Conservation (phyloP, 1,140 invertebrate species). For the Macrosteles quadrilineatus region DNA sequence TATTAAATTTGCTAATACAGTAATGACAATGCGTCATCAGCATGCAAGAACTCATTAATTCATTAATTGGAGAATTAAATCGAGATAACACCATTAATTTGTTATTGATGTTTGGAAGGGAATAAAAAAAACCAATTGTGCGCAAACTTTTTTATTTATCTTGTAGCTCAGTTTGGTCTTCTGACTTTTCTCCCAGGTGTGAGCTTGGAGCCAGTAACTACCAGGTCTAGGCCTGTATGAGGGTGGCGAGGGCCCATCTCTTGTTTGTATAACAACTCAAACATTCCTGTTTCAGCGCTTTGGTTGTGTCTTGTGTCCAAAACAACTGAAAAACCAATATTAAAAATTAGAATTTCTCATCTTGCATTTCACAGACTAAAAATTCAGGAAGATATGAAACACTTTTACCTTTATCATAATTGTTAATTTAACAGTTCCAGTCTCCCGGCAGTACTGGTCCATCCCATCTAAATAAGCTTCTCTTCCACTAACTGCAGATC, state of each 20-base stretch:
- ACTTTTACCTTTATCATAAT: neutral
- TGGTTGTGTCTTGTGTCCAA: conserved; percentile 78
- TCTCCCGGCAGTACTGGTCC: too few species aligned
- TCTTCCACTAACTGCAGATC: too few species aligned
- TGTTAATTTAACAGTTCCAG: too few species aligned
- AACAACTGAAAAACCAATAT: conserved; percentile 66
- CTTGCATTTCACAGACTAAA: neutral
- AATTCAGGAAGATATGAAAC: neutral
- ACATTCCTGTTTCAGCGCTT: conserved; percentile 80
- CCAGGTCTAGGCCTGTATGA: conserved; percentile 74
- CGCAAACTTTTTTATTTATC: too few species aligned
- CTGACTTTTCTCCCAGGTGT: neutral
- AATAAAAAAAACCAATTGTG: too few species aligned
- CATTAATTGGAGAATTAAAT: too few species aligned
- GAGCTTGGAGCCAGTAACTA: conserved; percentile 62
- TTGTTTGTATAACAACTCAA: conserved; percentile 82
- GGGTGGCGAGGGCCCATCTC: conserved; percentile 72
- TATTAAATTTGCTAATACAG: too few species aligned
- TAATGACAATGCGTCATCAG: too few species aligned
- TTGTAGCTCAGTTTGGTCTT: neutral
- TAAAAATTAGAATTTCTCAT: neutral
- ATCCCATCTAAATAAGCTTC: too few species aligned
- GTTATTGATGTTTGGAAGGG: too few species aligned
- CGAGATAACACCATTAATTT: too few species aligned
- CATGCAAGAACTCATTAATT: too few species aligned